phyloP scores from a whole-genome alignment of 2,888 invertebrate genomes.

The Mesochorus sp. region DNA sequence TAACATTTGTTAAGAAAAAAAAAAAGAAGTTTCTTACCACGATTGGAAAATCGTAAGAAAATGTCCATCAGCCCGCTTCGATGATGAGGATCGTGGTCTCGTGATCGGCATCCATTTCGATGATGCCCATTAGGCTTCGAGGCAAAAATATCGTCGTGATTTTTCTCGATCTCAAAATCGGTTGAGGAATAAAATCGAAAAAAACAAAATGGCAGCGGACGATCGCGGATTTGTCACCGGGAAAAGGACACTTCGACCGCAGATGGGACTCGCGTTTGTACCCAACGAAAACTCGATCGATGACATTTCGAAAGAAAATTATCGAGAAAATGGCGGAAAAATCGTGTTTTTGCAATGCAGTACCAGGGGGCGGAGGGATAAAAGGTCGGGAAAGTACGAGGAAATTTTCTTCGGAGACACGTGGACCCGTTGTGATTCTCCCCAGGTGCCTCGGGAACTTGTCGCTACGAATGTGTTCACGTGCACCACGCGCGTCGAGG shows the following conservation, averaged over 20 bases:
- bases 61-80: no score
- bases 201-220: no score
- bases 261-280: no score
- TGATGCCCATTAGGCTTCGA: conserved; percentile 45
- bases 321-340: conserved; percentile 30
- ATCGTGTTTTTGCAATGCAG: no score
- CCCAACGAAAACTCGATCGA: no score
- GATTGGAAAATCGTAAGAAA: neutral
- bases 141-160: conserved; percentile 42
- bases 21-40: conserved; percentile 48
- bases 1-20: neutral
- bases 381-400: neutral
- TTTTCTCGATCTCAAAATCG: no score
- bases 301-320: no score
- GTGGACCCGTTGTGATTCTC: conserved; percentile 49
- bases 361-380: neutral
- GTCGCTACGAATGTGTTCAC: conserved; percentile 62
- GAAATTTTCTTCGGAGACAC: conserved; percentile 15
- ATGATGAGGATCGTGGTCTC: conserved; percentile 28
- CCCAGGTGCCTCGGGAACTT: conserved; percentile 56
- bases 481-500: conserved; percentile 58
- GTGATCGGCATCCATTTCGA: conserved; percentile 61
- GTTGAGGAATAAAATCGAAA: no score
- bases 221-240: no score
- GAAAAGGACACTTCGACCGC: no score